phyloP scores from a whole-genome alignment of 2,797 vertebrate species.

The Synaphobranchus kaupii region DNA sequence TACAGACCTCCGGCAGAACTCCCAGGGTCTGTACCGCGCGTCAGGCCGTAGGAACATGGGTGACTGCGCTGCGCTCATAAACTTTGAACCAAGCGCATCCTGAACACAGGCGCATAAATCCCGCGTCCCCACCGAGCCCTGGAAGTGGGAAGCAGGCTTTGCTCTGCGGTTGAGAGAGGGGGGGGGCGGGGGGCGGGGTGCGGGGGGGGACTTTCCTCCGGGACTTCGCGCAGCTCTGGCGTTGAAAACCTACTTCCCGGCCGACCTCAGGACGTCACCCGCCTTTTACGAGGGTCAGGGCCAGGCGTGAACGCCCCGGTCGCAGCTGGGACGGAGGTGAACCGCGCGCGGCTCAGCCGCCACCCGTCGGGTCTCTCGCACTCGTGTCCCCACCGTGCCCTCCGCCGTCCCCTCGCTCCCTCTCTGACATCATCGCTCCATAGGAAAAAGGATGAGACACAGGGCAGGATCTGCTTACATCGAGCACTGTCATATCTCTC shows the following conservation, averaged over 20 bases:
- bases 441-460: conserved; percentile 66
- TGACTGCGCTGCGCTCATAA: conserved; percentile 42
- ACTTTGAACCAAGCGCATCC: conserved; percentile 45
- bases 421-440: conserved; percentile 60
- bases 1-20: conserved; percentile 36
- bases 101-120: conserved; percentile 55
- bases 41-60: conserved; percentile 22
- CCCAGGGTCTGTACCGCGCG: background rate
- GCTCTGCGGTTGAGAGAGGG: conserved; percentile 38
- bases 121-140: conserved; percentile 36
- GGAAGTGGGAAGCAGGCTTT: conserved; percentile 39
- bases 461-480: conserved; percentile 63
- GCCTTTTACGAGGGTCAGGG: conserved; percentile 56
- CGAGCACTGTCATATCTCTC: conserved; percentile 48
- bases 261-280: conserved; percentile 47
- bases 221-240: conserved; percentile 30
- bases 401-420: conserved; percentile 13
- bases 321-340: conserved; percentile 49
- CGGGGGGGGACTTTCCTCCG: conserved; percentile 49
- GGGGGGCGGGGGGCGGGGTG: background rate
- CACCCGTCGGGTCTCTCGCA: conserved; percentile 40
- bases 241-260: conserved; percentile 52
- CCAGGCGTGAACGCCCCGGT: conserved; percentile 39
- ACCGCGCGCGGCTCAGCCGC: conserved; percentile 48
- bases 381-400: conserved; percentile 25